Evolutionary conservation across 2,113 vertebrate species (phyloP).

Genomic region (Platichthys stellatus): DNA sequence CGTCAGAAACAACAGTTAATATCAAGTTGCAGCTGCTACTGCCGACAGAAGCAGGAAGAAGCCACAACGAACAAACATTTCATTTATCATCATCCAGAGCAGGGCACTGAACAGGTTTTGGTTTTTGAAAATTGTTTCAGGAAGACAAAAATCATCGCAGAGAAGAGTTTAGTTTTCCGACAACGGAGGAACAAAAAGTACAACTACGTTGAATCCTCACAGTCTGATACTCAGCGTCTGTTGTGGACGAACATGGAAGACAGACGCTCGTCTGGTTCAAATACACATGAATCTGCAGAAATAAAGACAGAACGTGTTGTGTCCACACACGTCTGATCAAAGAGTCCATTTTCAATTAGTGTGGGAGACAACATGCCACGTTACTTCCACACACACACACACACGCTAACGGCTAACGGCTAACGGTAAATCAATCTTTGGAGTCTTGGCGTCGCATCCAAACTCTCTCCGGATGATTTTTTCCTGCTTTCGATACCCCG

Average conservation of each 20-base stretch:
- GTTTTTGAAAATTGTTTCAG: conserved; percentile 58
- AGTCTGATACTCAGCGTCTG: not conserved
- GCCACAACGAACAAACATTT: conserved; percentile 13
- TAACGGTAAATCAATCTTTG: conserved; percentile 47
- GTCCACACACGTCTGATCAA: not conserved
- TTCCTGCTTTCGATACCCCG: conserved; percentile 21
- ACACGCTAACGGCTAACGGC: conserved; percentile 8
- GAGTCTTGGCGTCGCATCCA: conserved; percentile 21
- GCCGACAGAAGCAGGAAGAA: conserved; percentile 4
- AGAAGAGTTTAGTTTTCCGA: conserved; percentile 25
- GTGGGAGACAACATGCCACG: not conserved
- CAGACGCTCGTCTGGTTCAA: conserved; percentile 14
- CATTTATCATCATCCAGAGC: conserved; percentile 13
- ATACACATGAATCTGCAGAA: not conserved
- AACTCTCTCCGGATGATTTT: conserved; percentile 53
- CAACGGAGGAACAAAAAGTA: not conserved
- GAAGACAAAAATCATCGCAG: conserved; percentile 67
- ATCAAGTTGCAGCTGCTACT: conserved; percentile 5
- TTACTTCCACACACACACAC: not conserved
- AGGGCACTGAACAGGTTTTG: conserved; percentile 49
- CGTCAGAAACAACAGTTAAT: conserved; percentile 29
- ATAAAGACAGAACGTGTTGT: not conserved
- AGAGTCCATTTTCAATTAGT: too few relatives aligned
- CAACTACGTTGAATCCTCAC: not conserved
- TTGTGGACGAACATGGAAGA: conserved; percentile 32